Evolutionary conservation across 2,113 vertebrate species (phyloP).

Genomic region (Blennius ocellaris): DNA sequence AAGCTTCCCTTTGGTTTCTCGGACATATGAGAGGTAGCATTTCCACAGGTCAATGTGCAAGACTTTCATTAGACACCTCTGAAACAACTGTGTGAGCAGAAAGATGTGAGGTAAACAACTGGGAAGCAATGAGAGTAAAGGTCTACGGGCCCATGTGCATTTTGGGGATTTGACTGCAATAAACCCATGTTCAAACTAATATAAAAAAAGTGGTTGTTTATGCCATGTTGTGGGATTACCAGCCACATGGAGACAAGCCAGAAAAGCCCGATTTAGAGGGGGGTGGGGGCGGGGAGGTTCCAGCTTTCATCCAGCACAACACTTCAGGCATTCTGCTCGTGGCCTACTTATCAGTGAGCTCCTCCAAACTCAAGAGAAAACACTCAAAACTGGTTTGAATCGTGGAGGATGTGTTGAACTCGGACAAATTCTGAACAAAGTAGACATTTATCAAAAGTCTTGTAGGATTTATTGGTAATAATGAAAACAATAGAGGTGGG

Average conservation of each 20-base stretch:
- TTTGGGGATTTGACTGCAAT: neutral
- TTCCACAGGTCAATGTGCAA: conserved; percentile 99
- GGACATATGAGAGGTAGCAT: conserved; percentile 98
- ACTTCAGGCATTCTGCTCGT: neutral
- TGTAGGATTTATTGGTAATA: conserved; percentile 3
- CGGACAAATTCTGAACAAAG: neutral
- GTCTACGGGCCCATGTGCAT: too few species aligned
- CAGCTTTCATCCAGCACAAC: neutral
- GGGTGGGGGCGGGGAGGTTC: neutral
- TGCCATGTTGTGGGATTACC: conserved; percentile 4
- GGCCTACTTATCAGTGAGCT: conserved; percentile 5
- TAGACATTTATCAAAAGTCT: neutral
- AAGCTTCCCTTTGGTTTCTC: conserved; percentile 99
- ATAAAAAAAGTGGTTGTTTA: neutral
- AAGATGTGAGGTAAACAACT: neutral
- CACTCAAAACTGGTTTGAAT: neutral
- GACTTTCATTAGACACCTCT: conserved; percentile 99
- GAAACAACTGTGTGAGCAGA: conserved; percentile 89
- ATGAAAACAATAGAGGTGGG: neutral
- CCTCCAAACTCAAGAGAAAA: neutral
- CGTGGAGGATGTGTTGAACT: neutral
- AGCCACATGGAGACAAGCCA: neutral
- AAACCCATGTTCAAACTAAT: neutral
- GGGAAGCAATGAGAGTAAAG: too few species aligned
- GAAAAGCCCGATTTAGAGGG: neutral